Percentiles rank a stretch among this genome's conserved stretches.
These are phyloP conservation scores for Gari tellinella DNA, from an alignment of 2,888 invertebrate genomes.

Conservation along the genomic window DNA sequence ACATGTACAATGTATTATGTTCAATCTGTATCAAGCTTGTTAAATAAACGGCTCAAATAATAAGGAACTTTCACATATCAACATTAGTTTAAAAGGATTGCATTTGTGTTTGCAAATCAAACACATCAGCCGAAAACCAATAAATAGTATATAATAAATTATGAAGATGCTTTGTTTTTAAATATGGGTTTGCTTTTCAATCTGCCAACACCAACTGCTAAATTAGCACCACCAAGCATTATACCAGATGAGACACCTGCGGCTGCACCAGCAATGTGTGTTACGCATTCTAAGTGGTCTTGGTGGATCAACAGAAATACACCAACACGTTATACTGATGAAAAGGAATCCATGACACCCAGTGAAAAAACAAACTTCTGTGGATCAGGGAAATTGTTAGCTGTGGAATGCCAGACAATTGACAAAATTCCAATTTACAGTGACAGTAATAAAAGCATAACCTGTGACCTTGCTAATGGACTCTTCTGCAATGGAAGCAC, in stretches of 20 bases:
- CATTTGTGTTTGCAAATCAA: no score
- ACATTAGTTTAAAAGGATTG: no score
- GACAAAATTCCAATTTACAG: constrained; percentile 64
- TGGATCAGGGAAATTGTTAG: constrained; percentile 69
- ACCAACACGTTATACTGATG: constrained; percentile 62
- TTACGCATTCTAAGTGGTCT: constrained; percentile 63
- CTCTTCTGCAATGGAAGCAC: constrained; percentile 87
- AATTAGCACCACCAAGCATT: constrained; percentile 41
- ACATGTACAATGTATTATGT: no score
- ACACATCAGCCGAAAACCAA: no score
- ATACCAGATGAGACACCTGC: constrained; percentile 24
- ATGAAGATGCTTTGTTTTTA: no score
- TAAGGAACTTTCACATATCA: no score
- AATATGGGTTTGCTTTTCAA: no score
- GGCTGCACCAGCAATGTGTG: constrained; percentile 38
- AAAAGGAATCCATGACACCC: constrained; percentile 62
- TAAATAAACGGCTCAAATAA: no score
- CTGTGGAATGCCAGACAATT: constrained; percentile 77
- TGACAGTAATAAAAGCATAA: constrained; percentile 74
- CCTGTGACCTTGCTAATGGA: constrained; percentile 91
- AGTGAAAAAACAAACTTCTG: constrained; percentile 68
- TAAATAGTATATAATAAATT: no score
- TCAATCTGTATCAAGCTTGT: no score
- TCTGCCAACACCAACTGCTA: no score
- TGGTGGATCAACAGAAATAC: no score